phyloP scores from a whole-genome alignment of 2,888 invertebrate species.

The Limnephilus auricula region DNA sequence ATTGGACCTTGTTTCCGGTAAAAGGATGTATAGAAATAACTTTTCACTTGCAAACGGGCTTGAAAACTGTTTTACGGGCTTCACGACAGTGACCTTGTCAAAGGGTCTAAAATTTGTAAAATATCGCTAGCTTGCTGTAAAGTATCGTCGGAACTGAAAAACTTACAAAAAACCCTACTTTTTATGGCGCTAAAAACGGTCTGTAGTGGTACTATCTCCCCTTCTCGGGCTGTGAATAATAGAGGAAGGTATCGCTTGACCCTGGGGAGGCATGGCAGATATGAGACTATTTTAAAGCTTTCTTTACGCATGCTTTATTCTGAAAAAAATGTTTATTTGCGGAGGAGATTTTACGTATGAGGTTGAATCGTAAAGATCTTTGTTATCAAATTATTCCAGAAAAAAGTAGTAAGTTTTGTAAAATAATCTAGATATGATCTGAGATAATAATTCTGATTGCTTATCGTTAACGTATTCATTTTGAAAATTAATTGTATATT shows the following conservation, averaged over 20 bases:
- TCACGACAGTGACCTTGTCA: conserved; percentile 8
- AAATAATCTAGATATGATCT: not conserved
- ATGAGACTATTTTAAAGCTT: conserved; percentile 20
- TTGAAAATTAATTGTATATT: no score
- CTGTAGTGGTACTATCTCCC: conserved; percentile 20
- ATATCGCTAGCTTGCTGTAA: conserved; percentile 52
- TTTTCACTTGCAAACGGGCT: no score
- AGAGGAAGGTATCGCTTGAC: conserved; percentile 45
- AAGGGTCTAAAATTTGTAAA: conserved; percentile 56
- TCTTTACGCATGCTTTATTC: not conserved
- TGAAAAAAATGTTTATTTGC: not conserved
- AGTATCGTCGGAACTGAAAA: conserved; percentile 60
- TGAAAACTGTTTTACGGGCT: conserved; percentile 6
- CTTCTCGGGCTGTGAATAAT: conserved; percentile 44
- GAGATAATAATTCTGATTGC: not conserved
- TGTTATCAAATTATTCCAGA: not conserved
- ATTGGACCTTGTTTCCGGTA: no score
- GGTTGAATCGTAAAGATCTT: not conserved
- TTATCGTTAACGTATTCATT: not conserved
- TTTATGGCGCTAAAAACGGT: conserved; percentile 15
- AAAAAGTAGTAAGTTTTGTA: no score
- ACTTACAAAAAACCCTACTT: conserved; percentile 48
- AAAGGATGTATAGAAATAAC: no score
- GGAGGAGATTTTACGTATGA: not conserved
- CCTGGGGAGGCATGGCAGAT: conserved; percentile 14